Percentiles rank a stretch among this genome's conserved stretches.
These are phyloP conservation scores for Alentia gelatinosa DNA, from an alignment of 2,888 invertebrate genomes.

Conservation along the genomic window DNA sequence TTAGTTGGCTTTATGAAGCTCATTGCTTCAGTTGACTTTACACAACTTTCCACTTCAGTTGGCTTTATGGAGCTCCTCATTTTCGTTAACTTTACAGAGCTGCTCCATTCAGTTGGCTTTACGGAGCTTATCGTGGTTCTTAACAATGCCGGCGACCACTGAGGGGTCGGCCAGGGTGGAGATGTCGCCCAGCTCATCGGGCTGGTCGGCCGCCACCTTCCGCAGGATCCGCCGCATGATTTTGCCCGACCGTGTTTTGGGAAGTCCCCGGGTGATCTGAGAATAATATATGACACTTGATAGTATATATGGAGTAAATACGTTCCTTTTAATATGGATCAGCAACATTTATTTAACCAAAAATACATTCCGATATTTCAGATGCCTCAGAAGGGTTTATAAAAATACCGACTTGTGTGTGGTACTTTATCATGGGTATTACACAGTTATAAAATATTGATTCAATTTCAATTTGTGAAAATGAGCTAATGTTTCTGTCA, in stretches of 20 bases:
- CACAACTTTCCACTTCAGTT: no score
- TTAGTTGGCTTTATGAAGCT: not conserved
- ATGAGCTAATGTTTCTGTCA: no score
- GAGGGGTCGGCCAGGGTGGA: slow-evolving; percentile 79
- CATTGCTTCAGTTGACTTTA: not conserved
- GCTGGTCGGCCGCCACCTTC: slow-evolving; percentile 80
- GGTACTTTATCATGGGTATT: no score
- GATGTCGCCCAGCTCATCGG: slow-evolving; percentile 78
- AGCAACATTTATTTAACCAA: no score
- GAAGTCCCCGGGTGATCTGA: slow-evolving; percentile 79
- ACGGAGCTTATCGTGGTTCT: slow-evolving; percentile 67
- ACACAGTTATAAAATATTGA: no score
- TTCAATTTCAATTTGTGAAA: no score
- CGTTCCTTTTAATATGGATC: no score
- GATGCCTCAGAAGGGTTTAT: no score
- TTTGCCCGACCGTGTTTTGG: slow-evolving; percentile 82
- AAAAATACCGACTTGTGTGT: no score
- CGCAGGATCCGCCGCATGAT: slow-evolving; percentile 82
- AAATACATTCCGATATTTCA: no score
- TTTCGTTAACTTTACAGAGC: not conserved
- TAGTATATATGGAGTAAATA: no score
- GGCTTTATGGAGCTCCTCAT: not conserved
- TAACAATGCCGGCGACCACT: slow-evolving; percentile 74
- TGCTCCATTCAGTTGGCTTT: not conserved
- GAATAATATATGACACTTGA: no score